Evolutionary conservation across 2,888 invertebrate genomes (phyloP), one percentile per base, ranked within the genome.

Genomic region (Cerceris ruficornis): DNA sequence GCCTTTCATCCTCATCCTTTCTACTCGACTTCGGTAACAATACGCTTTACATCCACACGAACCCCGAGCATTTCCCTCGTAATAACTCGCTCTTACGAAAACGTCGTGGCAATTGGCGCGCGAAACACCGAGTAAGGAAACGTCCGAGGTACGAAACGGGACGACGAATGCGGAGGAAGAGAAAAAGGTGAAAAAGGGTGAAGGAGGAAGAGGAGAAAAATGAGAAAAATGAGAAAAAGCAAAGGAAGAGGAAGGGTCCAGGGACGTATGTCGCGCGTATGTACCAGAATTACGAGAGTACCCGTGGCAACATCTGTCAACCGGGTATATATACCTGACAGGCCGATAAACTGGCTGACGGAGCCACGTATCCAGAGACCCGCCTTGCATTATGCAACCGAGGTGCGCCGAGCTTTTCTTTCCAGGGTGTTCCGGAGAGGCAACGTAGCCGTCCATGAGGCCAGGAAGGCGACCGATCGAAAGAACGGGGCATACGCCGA

Each of bases 281-380:
- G 28, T 69, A 78, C 46, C 67, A 69, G 70, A 68, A 71, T 67
- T 58, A 61, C 72, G 41, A 59, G 58, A 75, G 75, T 71, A 71
- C 77, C 65, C 71, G 68, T 75, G 81, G 86, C 78, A 81, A 84
- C 87, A 87, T 87, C 86, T 86, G 86, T 87, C 86, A 87, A 86
- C 82, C 77, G 75, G 80, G 69, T 60, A 80, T 82, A 73, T 77
- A 72, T 80, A 79, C 77, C 66, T 75, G 85, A 84, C 81, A 87
- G 80, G 72, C 78, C 82, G 87, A 88, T 88, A 87, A 87, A 87
- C 82, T 82, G 78, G 84, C 78, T 85, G 88, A 86, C 78, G 73
- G 75, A 87, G 78, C 69, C 79, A 71, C 67, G 75, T 28, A 28
- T 28, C 28, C 28, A 28, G 28, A 28, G 82, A 76, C 82, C 81